Base-by-base conservation (phyloP, 2,888 invertebrate species). In the Amphipyra tragopoginis region DNA sequence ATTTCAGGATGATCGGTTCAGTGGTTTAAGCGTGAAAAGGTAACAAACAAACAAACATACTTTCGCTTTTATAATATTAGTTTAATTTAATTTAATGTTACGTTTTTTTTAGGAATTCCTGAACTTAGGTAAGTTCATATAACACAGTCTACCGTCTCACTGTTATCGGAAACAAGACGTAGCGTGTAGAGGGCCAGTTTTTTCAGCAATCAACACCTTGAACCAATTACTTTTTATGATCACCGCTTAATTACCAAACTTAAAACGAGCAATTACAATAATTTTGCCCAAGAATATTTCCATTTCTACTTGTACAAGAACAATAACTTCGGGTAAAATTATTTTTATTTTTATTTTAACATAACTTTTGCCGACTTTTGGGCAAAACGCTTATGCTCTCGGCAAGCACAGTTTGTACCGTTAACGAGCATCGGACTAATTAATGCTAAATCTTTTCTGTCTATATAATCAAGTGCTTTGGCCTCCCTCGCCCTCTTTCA, bases 371-470 rank as follows among this genome's bases (percentile, higher is more conserved):
- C 39, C n/a, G 49, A 50, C 15, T 40, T 47, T 34, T 56, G 47
- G 9, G 40, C 43, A 11, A 8, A 63, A 50, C 39, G 62, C 55
- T 54, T 21, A 47, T 54, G 58, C 45, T 65, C 63, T 56, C 39
- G 42, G 61, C 56, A 63, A 62, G 56, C 38, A 34, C 26, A 80
- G 77, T 81, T 84, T 77, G 75, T 63, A 71, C 71, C 69, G 73
- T 73, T 84, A 87, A 86, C 85, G 84, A 86, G 81, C 71, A 65
- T 70, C 69, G 63, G 70, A 79, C 82, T 87, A 87, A 87, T 87
- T 86, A 86, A 85, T 77, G 79, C 81, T 75, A 83, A 87, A 87
- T 87, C 85, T 85, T 83, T 83, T 80, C 82, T 79, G 80, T 82
- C 84, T 78, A 84, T 82, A 84, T 77, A 80, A 82, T 80, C 72